Evolutionary conservation across 1,140 invertebrate genomes (phyloP).

Genomic region (Halesus radiatus): DNA sequence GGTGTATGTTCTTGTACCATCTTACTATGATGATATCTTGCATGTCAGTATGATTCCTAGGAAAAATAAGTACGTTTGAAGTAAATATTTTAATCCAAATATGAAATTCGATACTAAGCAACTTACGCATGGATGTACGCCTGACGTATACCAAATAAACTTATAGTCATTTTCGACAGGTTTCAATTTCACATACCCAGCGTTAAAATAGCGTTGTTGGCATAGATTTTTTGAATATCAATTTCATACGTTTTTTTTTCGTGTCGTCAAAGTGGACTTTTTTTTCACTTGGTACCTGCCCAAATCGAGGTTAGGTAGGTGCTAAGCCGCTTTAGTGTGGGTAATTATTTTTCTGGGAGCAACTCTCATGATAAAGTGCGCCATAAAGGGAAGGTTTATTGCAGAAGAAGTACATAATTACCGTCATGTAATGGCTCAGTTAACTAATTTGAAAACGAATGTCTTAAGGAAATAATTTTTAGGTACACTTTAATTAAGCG

Average conservation of each 20-base stretch:
- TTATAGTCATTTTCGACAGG: not conserved
- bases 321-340: not conserved
- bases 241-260: not conserved
- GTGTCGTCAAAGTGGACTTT: too few relatives aligned
- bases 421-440: not conserved
- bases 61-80: too few relatives aligned
- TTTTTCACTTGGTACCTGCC: too few relatives aligned
- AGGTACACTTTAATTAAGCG: not conserved
- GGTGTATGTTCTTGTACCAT: too few relatives aligned
- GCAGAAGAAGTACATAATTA: not conserved
- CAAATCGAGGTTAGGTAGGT: not conserved
- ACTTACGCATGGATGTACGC: not conserved
- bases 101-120: not conserved
- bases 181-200: not conserved
- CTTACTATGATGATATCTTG: too few relatives aligned
- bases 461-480: not conserved
- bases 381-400: not conserved
- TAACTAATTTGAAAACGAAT: conserved; percentile 6
- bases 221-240: not conserved
- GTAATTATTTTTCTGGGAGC: not conserved
- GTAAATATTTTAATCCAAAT: conserved; percentile 5
- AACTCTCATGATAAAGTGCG: not conserved
- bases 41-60: too few relatives aligned
- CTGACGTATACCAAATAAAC: not conserved
- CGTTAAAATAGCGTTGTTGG: not conserved